phyloP scores from a whole-genome alignment of 2,888 invertebrate genomes.

The Agrotis clavis region DNA sequence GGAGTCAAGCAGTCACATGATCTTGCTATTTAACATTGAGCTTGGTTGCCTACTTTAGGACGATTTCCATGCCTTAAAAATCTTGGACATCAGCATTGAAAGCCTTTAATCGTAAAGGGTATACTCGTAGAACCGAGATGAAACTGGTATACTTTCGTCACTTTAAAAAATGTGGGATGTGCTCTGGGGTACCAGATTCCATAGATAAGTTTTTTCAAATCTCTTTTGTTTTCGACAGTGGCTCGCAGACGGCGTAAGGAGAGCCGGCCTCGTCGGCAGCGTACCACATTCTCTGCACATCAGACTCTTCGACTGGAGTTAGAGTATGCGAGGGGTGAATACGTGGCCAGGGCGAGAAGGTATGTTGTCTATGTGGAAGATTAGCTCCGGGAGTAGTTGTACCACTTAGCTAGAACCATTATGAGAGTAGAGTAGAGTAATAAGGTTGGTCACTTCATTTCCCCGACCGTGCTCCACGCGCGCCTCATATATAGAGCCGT shows the following conservation, averaged over 20 bases:
- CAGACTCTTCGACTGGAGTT: conserved; percentile 97
- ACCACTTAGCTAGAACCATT: neutral
- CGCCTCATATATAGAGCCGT: no score
- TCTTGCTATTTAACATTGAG: neutral
- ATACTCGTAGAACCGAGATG: no score
- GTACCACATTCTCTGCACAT: conserved; percentile 98
- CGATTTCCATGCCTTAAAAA: no score
- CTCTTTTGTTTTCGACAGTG: conserved; percentile 89
- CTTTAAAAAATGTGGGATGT: no score
- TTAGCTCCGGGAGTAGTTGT: neutral
- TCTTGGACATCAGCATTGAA: neutral
- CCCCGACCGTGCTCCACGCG: no score
- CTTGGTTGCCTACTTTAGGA: neutral
- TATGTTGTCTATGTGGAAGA: conserved; percentile 82
- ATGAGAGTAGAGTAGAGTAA: no score
- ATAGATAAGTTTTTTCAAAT: no score
- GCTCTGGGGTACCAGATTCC: neutral
- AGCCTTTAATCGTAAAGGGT: no score
- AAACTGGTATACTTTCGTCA: no score
- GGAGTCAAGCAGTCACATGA: neutral
- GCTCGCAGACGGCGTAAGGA: conserved; percentile 96
- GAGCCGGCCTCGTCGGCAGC: conserved; percentile 96
- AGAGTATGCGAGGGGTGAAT: conserved; percentile 97
- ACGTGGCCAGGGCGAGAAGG: conserved; percentile 96
- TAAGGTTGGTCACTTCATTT: no score